A percentile compares a stretch with the other conserved stretches of the same genome.
Evolutionary conservation across 1,140 invertebrate genomes (phyloP).

Genomic region (Gryon sp.): DNA sequence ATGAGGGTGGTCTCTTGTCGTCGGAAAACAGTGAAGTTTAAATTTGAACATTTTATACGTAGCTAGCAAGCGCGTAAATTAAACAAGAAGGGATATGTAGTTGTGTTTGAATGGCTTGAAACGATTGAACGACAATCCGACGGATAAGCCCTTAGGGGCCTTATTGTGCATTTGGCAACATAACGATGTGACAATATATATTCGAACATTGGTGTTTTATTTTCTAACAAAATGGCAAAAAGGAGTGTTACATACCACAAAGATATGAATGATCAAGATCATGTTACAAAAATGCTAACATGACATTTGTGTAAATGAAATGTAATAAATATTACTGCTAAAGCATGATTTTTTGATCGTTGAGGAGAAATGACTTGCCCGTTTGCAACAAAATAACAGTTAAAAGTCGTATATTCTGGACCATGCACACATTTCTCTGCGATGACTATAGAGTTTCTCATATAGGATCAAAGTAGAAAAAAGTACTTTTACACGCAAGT

Average conservation of each 20-base stretch:
- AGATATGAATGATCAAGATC: constrained; percentile 31
- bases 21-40: too few relatives aligned
- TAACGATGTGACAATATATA: constrained; percentile 57
- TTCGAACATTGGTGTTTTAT: constrained; percentile 44
- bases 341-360: too few relatives aligned
- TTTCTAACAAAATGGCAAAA: constrained; percentile 48
- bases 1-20: too few relatives aligned
- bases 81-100: constrained; percentile 29
- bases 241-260: constrained; percentile 21
- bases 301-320: constrained; percentile 4
- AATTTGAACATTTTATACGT: too few relatives aligned
- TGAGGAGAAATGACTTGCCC: too few relatives aligned
- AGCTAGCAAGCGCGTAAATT: too few relatives aligned
- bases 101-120: constrained; percentile 52
- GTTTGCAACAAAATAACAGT: too few relatives aligned
- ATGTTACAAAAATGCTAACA: constrained; percentile 36
- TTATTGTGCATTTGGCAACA: constrained; percentile 58
- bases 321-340: constrained; percentile 8
- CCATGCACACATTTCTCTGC: too few relatives aligned
- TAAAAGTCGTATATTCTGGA: too few relatives aligned
- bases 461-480: too few relatives aligned
- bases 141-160: constrained; percentile 60
- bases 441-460: too few relatives aligned
- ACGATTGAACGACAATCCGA: constrained; percentile 57
- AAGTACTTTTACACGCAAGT: too few relatives aligned